Evolutionary conservation across 1,140 invertebrate species (phyloP), one percentile per base, ranked within the genome.

Genomic region (Anagrus nilaparvatae): DNA sequence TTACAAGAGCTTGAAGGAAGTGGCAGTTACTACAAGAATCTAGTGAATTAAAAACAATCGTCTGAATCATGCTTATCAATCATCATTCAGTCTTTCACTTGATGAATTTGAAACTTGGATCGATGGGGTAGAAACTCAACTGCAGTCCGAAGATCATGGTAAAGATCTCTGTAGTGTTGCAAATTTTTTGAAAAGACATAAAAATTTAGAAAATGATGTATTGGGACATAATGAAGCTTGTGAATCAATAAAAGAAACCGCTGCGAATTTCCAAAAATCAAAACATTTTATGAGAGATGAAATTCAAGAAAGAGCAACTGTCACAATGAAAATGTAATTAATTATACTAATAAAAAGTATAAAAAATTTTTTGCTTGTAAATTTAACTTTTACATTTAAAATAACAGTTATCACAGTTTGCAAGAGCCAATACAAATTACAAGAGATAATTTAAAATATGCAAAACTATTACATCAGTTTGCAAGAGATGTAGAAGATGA

Each of bases 21-120:
- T 97, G 93, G 94, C 73, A 84, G 48, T 74, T 84, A 18, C 61
- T 96, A 4, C 74, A 81, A 48, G 81, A 82, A 28, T 75, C 82
- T 0, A 88, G 87, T 9, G 78, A 83, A 32, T 63, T 86, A 5
- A 95, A 97, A 59, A 88, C 46, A 84, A 86, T 47, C 79, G 93
- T 20, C 69, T 99, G 6, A 82, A 90, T 50, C 91, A 97, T 58
- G 92, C 94, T 0, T 91, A 93, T 69, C 84, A 92, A 60, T 88
- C 89, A 0, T 59, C 91, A 1, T 91, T 92, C 55, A 78, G 80
- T 35, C 75, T 89, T 2, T 87, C 82, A 3, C 56, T 95, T 8
- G 89, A 93, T 56, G 90, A 95, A 64, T 82, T 94, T 52, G 86
- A 88, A 53, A 68, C 76, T 10, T 95, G 90, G 89, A 81, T 94